Percentiles rank a stretch among this genome's conserved stretches.
Conservation (phyloP, 1,140 invertebrate species). For the Phymorhynchus buccinoides region DNA sequence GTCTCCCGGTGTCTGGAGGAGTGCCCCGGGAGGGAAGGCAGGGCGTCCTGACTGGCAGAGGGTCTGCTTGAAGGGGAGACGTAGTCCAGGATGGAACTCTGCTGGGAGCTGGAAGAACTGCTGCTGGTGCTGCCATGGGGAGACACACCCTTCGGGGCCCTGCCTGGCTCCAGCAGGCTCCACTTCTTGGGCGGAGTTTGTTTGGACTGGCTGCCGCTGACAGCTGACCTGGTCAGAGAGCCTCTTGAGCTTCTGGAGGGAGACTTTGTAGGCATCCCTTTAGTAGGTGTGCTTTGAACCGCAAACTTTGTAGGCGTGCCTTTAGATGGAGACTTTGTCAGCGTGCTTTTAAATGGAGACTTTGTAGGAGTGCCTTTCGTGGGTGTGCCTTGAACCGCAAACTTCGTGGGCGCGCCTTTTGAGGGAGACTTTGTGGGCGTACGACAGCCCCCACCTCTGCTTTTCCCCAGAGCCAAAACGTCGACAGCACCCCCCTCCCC, state of each 20-base stretch:
- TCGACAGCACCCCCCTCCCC: neutral
- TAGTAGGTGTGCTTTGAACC: no score
- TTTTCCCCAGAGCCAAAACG: neutral
- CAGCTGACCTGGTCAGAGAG: no score
- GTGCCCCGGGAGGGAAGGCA: neutral
- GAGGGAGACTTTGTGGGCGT: neutral
- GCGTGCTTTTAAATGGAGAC: no score
- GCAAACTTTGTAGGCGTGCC: no score
- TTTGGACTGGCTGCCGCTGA: no score
- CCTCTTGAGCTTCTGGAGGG: no score
- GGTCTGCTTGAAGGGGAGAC: constrained; percentile 11
- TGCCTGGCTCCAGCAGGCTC: neutral
- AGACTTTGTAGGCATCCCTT: no score
- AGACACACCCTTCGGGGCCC: neutral
- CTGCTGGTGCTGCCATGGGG: neutral
- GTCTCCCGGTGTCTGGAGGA: neutral
- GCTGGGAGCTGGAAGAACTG: neutral
- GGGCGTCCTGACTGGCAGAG: neutral
- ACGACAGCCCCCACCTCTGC: neutral
- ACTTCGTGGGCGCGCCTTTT: neutral
- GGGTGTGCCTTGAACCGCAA: neutral
- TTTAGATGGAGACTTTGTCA: no score
- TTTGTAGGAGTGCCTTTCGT: neutral
- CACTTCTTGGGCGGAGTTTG: neutral
- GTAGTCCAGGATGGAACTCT: constrained; percentile 28